Evolutionary conservation across 2,113 vertebrate species (phyloP), one percentile per base, ranked within the genome.

Genomic region (Hydrochoerus hydrochaeris): DNA sequence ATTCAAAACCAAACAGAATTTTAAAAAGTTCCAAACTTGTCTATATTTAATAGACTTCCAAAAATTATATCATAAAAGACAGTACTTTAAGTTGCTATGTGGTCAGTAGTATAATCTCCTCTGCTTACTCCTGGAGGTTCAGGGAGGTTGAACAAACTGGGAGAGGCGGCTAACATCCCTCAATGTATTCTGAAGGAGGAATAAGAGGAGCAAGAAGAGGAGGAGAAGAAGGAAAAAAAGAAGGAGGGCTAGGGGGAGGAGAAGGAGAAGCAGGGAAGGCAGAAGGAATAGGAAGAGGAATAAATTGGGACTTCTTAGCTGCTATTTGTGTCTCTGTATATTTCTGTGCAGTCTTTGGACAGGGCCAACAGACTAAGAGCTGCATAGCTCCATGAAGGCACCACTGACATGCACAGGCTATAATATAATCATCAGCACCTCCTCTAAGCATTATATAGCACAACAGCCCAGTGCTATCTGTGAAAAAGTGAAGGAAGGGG

Each of bases 1-100:
- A 92, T 60, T 46, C 35, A 89, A 97, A 89, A 96, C 54, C 30
- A 89, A 90, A 90, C 28, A 92, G 41, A 75, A 97, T 80, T 63
- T 26, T 3, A 49, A 73, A 88, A 91, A 60, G 63, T 19, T 5
- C 16, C 32, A 69, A 93, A 87, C 1, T 12, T 73, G 69, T 94
- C 20, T 80, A 49, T 73, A 78, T 77, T 85, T 92, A 82, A 60
- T 35, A 86, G 30, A 1, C 35, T 85, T 69, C 49, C 19, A 71
- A 90, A 94, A 24, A 63, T 11, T 22, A 60, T 5, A 1, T 30
- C 35, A 80, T 44, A 88, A 88, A 95, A 71, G 35, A 2, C 41
- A 75, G 46, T 44, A 28, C 44, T 84, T 88, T 52, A 88, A 88
- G 38, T 75, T 14, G 22, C 73, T 46, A 71, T 69, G 35, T 46